phyloP scores from a whole-genome alignment of 2,888 invertebrate genomes.

The Eupithecia centaureata region DNA sequence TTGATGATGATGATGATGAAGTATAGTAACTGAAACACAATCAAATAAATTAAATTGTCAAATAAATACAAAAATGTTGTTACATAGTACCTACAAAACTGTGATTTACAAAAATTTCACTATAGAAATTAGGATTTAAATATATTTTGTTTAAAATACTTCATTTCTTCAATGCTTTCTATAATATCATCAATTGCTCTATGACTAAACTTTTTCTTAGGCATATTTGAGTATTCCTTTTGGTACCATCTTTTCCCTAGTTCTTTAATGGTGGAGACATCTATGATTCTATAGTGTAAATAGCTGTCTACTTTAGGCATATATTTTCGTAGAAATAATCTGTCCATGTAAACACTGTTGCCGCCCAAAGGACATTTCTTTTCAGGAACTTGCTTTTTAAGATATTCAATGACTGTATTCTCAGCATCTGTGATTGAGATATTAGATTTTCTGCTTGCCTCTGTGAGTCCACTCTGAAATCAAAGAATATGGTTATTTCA shows the following conservation, averaged over 20 bases:
- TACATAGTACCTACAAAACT: neutral
- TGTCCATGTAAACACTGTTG: slow-evolving; percentile 94
- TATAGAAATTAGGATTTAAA: slow-evolving; percentile 69
- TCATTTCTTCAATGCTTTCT: slow-evolving; percentile 93
- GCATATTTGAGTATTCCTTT: slow-evolving; percentile 80
- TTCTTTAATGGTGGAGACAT: slow-evolving; percentile 96
- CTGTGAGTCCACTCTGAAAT: slow-evolving; percentile 91
- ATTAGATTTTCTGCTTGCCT: slow-evolving; percentile 88
- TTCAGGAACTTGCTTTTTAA: slow-evolving; percentile 83
- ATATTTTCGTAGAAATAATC: slow-evolving; percentile 90
- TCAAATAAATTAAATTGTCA: neutral
- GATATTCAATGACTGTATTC: slow-evolving; percentile 87
- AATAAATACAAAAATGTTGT: neutral
- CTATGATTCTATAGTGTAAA: slow-evolving; percentile 96
- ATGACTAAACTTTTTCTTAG: slow-evolving; percentile 87
- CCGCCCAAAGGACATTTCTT: slow-evolving; percentile 92
- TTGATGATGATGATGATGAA: too few relatives aligned
- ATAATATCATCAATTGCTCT: slow-evolving; percentile 92
- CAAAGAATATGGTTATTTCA: too few relatives aligned
- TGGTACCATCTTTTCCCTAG: slow-evolving; percentile 91
- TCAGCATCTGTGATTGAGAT: slow-evolving; percentile 88
- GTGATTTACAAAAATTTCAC: neutral
- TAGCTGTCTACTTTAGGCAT: slow-evolving; percentile 92
- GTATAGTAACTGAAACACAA: neutral
- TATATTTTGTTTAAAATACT: slow-evolving; percentile 88